Evolutionary conservation across 1,140 invertebrate species (phyloP).

Genomic region (Megathymus violae): DNA sequence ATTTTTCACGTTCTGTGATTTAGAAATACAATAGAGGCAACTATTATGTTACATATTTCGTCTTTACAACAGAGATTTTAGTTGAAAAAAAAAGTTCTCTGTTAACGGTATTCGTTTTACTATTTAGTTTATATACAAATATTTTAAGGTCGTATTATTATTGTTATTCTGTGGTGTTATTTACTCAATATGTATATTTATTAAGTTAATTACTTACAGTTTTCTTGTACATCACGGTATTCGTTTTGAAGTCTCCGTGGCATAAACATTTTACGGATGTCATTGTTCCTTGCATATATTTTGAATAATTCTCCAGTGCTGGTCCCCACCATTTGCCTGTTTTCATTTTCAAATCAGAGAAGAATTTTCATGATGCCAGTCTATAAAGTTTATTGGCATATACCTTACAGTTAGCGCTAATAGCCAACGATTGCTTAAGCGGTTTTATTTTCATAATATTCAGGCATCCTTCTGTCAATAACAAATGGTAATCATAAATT

Average conservation of each 20-base stretch:
- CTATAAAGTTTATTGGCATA: constrained; percentile 21
- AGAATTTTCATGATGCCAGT: neutral
- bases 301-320: constrained; percentile 9
- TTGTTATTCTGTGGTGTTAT: no score
- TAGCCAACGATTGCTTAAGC: neutral
- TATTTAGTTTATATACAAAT: no score
- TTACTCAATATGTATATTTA: no score
- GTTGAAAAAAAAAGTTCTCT: no score
- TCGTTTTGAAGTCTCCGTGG: constrained; percentile 40
- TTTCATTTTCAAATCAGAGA: constrained; percentile 1
- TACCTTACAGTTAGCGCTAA: neutral
- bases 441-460: constrained; percentile 57
- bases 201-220: constrained; percentile 8
- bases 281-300: constrained; percentile 12
- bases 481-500: constrained; percentile 61
- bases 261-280: constrained; percentile 31
- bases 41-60: no score
- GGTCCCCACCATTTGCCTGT: constrained; percentile 2
- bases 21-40: no score
- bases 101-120: no score
- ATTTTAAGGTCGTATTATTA: no score
- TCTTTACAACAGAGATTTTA: no score
- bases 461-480: constrained; percentile 45
- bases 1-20: no score
- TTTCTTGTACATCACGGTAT: constrained; percentile 37